phyloP scores from a whole-genome alignment of 2,888 invertebrate species.

The Drosophila eohydei region DNA sequence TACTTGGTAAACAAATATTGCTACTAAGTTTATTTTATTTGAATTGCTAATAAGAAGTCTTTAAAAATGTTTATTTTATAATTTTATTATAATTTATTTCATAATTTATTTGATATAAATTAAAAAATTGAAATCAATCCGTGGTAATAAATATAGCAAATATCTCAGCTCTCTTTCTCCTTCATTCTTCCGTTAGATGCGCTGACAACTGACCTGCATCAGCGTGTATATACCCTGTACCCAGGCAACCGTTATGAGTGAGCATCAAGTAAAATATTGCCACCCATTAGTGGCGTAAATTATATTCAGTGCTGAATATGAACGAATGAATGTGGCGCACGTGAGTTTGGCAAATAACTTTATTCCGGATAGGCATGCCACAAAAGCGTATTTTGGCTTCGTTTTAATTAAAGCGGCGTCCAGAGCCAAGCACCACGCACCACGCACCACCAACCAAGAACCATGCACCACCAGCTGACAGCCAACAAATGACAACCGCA shows the following conservation, averaged over 20 bases:
- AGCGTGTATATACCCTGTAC: not conserved
- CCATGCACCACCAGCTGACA: not conserved
- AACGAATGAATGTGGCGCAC: conserved; percentile 20
- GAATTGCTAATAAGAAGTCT: too few species aligned
- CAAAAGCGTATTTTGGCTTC: conserved; percentile 10
- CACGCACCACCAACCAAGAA: not conserved
- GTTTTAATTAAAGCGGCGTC: conserved; percentile 23
- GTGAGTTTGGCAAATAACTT: conserved; percentile 28
- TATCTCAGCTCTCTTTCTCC: too few species aligned
- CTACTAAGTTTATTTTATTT: too few species aligned
- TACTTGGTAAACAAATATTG: too few species aligned
- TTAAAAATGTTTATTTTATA: too few species aligned
- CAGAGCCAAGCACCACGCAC: conserved; percentile 5
- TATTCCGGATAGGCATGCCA: conserved; percentile 18
- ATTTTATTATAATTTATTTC: too few species aligned
- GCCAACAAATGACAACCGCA: not conserved
- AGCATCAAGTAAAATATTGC: conserved; percentile 7
- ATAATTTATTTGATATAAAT: too few species aligned
- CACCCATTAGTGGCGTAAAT: conserved; percentile 38
- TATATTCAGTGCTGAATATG: conserved; percentile 21
- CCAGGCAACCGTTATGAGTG: not conserved
- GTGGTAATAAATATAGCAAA: too few species aligned
- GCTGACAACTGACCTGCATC: not conserved
- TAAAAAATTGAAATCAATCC: too few species aligned
- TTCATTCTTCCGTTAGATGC: not conserved